Evolutionary conservation across 1,140 invertebrate genomes (phyloP), one percentile per base, ranked within the genome.

Genomic region (Condylostylus longicornis): DNA sequence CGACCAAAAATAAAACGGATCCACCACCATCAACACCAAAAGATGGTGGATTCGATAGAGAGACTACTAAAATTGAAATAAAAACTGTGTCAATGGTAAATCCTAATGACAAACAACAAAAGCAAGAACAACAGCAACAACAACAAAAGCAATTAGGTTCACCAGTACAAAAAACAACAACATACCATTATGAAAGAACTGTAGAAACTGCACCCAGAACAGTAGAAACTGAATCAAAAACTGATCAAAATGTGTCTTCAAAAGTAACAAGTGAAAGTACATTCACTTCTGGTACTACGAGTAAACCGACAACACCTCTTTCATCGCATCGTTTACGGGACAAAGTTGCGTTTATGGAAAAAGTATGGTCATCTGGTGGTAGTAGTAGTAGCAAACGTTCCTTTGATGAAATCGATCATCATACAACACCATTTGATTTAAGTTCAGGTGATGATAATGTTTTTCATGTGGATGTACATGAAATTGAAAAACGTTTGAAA

Each of bases 321-420:
- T 66, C 63, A 61, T 65, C 64, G 61, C 60, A 63, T 56, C 53
- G 72, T 28, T 65, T 82, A 10, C 65, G 69, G 28, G 75, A 82
- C 44, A 70, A 74, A 48, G 79, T 84, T 37, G 74, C 65, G 35
- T 81, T 81, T 54, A 83, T 78, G 57, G 81, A 85, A 47, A 74
- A 77, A 58, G 68, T 82, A 15, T 82, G 77, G 75, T 68, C 69
- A 17, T 70, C 72, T 4, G 49, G 45, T 2, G 48, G 48, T 5
- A 53, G 61, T 12, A 42, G 53, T 15, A n/a, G 62, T 62, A 41
- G 47, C 45, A 31, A 40, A 18, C 2, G 35, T 36, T 20, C n/a
- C 22, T 25, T 14, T 34, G 31, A 28, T 20, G 18, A 14, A 5
- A 28, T 31, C 22, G 31, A 40, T 5, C 30, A 9, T 10, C n/a